Evolutionary conservation across 2,888 invertebrate genomes (phyloP).

Genomic region (Athripsodes cinereus): DNA sequence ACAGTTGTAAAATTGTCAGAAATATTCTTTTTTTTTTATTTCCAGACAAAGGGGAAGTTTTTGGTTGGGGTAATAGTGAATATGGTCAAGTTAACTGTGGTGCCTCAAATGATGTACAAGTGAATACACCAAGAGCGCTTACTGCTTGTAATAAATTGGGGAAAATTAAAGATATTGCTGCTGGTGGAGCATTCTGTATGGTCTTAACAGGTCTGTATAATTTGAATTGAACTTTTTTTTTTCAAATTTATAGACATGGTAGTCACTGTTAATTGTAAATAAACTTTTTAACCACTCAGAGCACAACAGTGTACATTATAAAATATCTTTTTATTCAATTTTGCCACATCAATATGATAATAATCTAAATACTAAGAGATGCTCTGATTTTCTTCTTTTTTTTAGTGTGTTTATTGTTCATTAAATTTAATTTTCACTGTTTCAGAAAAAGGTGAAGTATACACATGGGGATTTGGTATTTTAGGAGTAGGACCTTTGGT

Average conservation of each 20-base stretch:
- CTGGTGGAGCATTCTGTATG: constrained; percentile 83
- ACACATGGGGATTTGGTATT: constrained; percentile 91
- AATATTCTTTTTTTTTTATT: constrained; percentile 26
- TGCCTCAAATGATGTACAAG: constrained; percentile 44
- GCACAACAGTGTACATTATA: not conserved
- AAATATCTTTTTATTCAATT: not conserved
- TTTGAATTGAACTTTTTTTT: too few species aligned
- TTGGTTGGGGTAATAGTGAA: constrained; percentile 97
- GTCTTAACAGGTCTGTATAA: constrained; percentile 64
- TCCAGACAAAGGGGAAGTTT: constrained; percentile 79
- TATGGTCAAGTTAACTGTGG: constrained; percentile 72
- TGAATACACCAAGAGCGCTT: constrained; percentile 64
- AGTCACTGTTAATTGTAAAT: too few species aligned
- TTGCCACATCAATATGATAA: too few species aligned
- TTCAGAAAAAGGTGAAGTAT: constrained; percentile 77
- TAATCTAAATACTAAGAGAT: not conserved
- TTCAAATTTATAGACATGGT: too few species aligned
- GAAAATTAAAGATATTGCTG: constrained; percentile 70
- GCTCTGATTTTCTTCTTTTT: not conserved
- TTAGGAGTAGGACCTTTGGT: constrained; percentile 83
- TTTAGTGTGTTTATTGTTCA: not conserved
- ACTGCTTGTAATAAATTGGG: constrained; percentile 61
- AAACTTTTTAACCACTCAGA: not conserved
- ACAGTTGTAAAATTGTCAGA: too few species aligned
- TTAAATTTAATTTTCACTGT: constrained; percentile 17